Conservation (phyloP, 2,888 invertebrate species). For the Lagria hirta region DNA sequence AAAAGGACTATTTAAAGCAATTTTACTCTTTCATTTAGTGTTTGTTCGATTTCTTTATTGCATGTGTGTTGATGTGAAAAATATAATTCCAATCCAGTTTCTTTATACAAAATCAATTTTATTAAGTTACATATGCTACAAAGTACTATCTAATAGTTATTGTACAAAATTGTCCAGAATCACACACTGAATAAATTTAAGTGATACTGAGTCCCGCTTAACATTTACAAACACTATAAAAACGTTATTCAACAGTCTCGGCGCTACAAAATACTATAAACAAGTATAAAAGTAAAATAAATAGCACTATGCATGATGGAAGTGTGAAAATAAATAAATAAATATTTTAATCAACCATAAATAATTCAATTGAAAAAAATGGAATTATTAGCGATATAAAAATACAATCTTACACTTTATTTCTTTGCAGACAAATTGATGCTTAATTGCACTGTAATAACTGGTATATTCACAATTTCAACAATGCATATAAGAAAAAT, state of each 20-base stretch:
- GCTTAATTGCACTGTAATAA: conserved; percentile 22
- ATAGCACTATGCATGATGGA: conserved; percentile 19
- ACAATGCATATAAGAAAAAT: conserved; percentile 5
- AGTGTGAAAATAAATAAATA: conserved; percentile 25
- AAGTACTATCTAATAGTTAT: conserved; percentile 25
- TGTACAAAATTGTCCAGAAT: conserved; percentile 26
- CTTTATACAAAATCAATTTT: conserved; percentile 21
- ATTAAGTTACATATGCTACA: conserved; percentile 21
- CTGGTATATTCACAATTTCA: conserved; percentile 20
- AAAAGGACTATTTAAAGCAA: conserved; percentile 19
- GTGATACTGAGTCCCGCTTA: conserved; percentile 2
- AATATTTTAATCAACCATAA: conserved; percentile 15
- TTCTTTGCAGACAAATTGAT: conserved; percentile 15
- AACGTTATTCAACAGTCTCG: no score
- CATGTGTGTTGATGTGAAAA: conserved; percentile 11
- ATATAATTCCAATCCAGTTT: conserved; percentile 18
- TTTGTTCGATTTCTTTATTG: conserved; percentile 11
- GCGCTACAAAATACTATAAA: conserved; percentile 28
- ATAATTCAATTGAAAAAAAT: conserved; percentile 13
- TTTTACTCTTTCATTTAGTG: conserved; percentile 11
- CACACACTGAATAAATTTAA: conserved; percentile 12
- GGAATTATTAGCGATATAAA: conserved; percentile 17
- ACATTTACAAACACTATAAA: conserved; percentile 12
- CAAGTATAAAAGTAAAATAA: conserved; percentile 33
- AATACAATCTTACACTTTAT: conserved; percentile 9